A percentile compares a stretch with the other conserved stretches of the same genome.
These are phyloP conservation scores for Agapetus fuscipes DNA, from an alignment of 2,888 invertebrate genomes.

Conservation along the genomic window DNA sequence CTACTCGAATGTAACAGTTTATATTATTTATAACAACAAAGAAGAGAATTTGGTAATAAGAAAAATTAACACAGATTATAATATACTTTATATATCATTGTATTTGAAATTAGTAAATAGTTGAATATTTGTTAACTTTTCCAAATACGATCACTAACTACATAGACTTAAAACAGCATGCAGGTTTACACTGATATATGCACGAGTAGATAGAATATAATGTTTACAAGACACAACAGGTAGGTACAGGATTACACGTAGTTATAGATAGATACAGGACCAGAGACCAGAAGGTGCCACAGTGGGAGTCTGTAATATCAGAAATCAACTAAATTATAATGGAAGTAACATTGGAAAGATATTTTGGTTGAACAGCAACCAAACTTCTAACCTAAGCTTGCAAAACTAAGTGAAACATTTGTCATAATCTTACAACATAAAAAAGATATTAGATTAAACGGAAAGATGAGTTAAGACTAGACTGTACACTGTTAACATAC, in stretches of 20 bases:
- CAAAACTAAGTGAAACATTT: not conserved
- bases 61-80: constrained; percentile 8
- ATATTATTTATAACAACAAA: constrained; percentile 36
- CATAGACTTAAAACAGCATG: constrained; percentile 16
- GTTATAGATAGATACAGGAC: too few relatives aligned
- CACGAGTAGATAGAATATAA: too few relatives aligned
- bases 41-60: constrained; percentile 18
- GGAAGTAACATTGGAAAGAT: constrained; percentile 6
- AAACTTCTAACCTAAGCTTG: constrained; percentile 6
- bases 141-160: constrained; percentile 9
- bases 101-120: constrained; percentile 17
- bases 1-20: constrained; percentile 48
- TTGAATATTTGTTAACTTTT: constrained; percentile 13
- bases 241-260: too few relatives aligned
- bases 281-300: too few relatives aligned
- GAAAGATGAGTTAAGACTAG: constrained; percentile 38
- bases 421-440: constrained; percentile 3
- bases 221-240: too few relatives aligned
- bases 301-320: too few relatives aligned
- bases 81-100: constrained; percentile 17
- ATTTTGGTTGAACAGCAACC: constrained; percentile 4
- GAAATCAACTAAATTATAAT: constrained; percentile 1
- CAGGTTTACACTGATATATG: constrained; percentile 9
- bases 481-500: constrained; percentile 47
- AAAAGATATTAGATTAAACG: constrained; percentile 4